These are phyloP conservation scores for Atta colombica DNA, from an alignment of 1,140 invertebrate species.

Conservation along the genomic window DNA sequence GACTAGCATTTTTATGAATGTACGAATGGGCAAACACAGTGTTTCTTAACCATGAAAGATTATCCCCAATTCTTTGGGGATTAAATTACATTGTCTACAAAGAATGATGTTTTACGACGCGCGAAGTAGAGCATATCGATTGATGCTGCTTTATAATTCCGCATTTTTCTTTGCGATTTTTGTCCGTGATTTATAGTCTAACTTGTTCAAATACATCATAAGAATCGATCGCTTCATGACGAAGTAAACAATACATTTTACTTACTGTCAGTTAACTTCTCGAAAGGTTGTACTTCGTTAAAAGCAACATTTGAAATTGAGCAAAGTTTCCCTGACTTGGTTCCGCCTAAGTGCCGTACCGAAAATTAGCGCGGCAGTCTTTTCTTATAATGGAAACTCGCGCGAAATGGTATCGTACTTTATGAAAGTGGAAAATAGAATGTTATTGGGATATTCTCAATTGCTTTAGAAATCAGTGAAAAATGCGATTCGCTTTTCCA, in stretches of 20 bases:
- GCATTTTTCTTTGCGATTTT: neutral
- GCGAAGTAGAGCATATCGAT: slow-evolving; percentile 18
- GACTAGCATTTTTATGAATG: neutral
- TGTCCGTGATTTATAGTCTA: slow-evolving; percentile 32
- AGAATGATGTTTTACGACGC: slow-evolving; percentile 9
- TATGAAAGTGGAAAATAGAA: slow-evolving; percentile 24
- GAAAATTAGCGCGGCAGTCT: slow-evolving; percentile 55
- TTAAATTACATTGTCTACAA: slow-evolving; percentile 27
- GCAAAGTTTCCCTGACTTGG: slow-evolving; percentile 55
- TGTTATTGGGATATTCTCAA: slow-evolving; percentile 36
- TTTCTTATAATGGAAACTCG: slow-evolving; percentile 39
- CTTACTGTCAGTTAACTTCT: slow-evolving; percentile 53
- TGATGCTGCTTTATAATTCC: slow-evolving; percentile 3
- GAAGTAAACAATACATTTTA: slow-evolving; percentile 62
- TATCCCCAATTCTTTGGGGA: neutral
- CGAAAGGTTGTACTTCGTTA: slow-evolving; percentile 46
- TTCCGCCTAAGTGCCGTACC: slow-evolving; percentile 19
- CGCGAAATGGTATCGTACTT: slow-evolving; percentile 33
- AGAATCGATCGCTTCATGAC: slow-evolving; percentile 28
- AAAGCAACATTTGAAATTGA: slow-evolving; percentile 61
- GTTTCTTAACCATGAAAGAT: slow-evolving; percentile 22
- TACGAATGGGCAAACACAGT: neutral
- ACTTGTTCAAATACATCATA: slow-evolving; percentile 27
- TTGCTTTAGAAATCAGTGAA: slow-evolving; percentile 15
- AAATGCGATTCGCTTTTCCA: slow-evolving; percentile 17